phyloP scores from a whole-genome alignment of 2,888 invertebrate species.

The Tribolium freemani region DNA sequence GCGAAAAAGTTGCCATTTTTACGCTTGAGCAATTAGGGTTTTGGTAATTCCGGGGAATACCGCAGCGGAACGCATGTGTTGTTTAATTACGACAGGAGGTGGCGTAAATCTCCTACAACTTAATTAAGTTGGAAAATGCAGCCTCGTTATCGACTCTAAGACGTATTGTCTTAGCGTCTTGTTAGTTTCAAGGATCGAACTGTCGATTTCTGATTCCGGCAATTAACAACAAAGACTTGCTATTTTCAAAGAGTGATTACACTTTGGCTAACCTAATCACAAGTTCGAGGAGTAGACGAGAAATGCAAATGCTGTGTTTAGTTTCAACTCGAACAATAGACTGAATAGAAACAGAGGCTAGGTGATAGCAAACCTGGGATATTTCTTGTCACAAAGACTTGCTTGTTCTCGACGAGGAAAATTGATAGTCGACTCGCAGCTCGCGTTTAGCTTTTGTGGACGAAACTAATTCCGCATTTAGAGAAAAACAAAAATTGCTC shows the following conservation, averaged over 20 bases:
- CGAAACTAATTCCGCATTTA: background rate
- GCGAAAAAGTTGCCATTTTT: background rate
- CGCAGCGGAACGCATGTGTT: constrained; percentile 29
- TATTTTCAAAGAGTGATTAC: constrained; percentile 7
- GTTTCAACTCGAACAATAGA: constrained; percentile 25
- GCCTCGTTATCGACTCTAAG: constrained; percentile 16
- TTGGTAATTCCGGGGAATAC: constrained; percentile 19
- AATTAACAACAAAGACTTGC: constrained; percentile 19
- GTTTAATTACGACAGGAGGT: constrained; percentile 19
- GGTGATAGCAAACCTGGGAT: constrained; percentile 17
- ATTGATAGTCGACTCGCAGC: constrained; percentile 1
- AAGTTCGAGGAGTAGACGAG: background rate
- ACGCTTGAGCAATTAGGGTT: constrained; percentile 17
- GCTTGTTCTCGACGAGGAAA: constrained; percentile 9
- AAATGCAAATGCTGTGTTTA: constrained; percentile 24
- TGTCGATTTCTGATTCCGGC: constrained; percentile 24
- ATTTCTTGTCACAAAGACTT: constrained; percentile 28
- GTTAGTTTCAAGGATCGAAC: background rate
- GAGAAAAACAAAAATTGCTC: too few relatives aligned
- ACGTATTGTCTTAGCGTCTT: constrained; percentile 14
- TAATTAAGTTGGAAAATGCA: constrained; percentile 30
- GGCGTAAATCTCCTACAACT: constrained; percentile 26
- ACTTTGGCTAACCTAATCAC: constrained; percentile 17
- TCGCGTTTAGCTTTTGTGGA: background rate
- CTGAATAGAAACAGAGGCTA: constrained; percentile 4